A percentile compares a stretch with the other conserved stretches of the same genome.
phyloP scores from a whole-genome alignment of 1,140 invertebrate species.

The Drosophila willistoni region DNA sequence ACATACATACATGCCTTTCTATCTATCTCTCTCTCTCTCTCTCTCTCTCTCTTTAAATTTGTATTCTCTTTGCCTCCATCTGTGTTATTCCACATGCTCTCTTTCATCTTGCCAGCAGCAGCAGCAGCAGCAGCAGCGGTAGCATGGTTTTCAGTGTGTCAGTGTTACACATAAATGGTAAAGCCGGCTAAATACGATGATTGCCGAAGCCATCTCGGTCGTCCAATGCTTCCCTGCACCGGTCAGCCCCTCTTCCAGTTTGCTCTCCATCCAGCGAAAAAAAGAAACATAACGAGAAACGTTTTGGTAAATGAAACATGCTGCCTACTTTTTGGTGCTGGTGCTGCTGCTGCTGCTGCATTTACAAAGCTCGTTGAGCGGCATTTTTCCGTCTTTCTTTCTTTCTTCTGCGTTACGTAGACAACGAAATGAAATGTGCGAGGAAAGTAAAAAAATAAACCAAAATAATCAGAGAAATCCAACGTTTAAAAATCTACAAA shows the following conservation, averaged over 20 bases:
- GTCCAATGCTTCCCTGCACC: background rate
- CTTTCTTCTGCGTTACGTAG: conserved; percentile 7
- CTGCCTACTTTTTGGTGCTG: conserved; percentile 32
- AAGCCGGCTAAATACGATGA: conserved; percentile 57
- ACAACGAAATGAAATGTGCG: conserved; percentile 4
- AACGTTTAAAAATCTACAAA: conserved; percentile 6
- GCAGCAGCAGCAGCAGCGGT: background rate
- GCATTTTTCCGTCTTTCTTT: conserved; percentile 8
- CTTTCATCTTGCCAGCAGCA: conserved; percentile 7
- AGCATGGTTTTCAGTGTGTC: conserved; percentile 50
- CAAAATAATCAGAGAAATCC: background rate
- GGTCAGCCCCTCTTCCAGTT: background rate
- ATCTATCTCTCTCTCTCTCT: background rate
- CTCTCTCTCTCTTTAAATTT: background rate
- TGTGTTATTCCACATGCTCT: background rate
- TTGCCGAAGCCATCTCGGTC: conserved; percentile 33
- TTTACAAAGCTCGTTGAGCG: conserved; percentile 3
- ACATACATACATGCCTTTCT: background rate
- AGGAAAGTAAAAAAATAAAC: background rate
- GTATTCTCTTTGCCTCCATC: background rate
- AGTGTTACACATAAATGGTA: conserved; percentile 47
- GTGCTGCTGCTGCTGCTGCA: conserved; percentile 21
- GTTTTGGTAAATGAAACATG: conserved; percentile 52
- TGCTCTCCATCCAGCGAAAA: background rate
- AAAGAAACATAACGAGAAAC: conserved; percentile 34